A percentile compares a stretch with the other conserved stretches of the same genome.
Conservation (phyloP, 1,140 invertebrate genomes). For the Eurosta solidaginis region DNA sequence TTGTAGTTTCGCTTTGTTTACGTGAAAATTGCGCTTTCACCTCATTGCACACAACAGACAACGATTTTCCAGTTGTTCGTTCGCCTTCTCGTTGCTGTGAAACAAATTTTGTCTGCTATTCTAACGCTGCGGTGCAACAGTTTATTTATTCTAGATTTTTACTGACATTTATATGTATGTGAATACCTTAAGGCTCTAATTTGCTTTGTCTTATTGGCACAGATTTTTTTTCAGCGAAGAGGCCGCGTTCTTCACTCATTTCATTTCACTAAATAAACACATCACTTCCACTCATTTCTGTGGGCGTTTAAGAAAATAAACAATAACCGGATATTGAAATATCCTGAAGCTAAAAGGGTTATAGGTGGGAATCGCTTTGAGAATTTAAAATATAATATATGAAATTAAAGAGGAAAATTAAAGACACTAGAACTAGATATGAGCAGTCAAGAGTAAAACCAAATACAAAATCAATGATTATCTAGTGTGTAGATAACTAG, state of each 20-base stretch:
- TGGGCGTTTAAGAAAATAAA: constrained; percentile 18
- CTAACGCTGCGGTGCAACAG: not conserved
- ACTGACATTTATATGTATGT: too few species aligned
- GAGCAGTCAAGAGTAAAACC: too few species aligned
- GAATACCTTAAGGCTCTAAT: not conserved
- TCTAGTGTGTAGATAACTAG: too few species aligned
- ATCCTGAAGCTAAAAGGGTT: too few species aligned
- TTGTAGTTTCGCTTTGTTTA: constrained; percentile 20
- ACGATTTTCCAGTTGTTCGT: not conserved
- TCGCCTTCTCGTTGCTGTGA: not conserved
- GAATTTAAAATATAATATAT: too few species aligned
- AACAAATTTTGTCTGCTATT: not conserved
- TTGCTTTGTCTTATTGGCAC: not conserved
- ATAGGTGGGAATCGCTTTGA: too few species aligned
- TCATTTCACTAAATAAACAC: not conserved
- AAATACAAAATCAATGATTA: too few species aligned
- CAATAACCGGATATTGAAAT: not conserved
- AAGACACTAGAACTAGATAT: too few species aligned
- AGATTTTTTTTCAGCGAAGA: not conserved
- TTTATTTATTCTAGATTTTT: not conserved
- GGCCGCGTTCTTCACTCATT: not conserved
- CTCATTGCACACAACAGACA: constrained; percentile 12
- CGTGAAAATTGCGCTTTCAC: constrained; percentile 25
- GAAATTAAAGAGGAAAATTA: too few species aligned
- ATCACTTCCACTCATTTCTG: constrained; percentile 3